Conservation (phyloP, 2,888 invertebrate species). For the Drosophila limbata region DNA sequence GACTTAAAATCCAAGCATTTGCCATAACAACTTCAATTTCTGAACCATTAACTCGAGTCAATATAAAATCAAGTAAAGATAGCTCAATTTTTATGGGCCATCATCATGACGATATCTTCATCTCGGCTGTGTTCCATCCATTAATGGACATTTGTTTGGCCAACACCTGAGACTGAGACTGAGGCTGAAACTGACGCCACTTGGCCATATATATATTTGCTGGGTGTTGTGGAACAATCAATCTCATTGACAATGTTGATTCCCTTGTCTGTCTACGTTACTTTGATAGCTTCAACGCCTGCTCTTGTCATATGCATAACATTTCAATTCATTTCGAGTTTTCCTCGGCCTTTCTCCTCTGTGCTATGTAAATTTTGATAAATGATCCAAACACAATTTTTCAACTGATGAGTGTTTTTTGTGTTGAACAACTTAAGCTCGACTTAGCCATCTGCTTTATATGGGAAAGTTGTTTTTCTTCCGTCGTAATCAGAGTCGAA, state of each 20-base stretch:
- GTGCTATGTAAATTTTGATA: constrained; percentile 66
- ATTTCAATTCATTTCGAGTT: constrained; percentile 53
- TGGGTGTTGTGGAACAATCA: constrained; percentile 60
- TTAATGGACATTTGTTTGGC: constrained; percentile 62
- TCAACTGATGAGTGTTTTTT: constrained; percentile 28
- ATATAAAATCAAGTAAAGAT: constrained; percentile 35
- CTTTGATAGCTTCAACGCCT: constrained; percentile 64
- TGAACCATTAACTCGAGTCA: constrained; percentile 25
- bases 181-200: constrained; percentile 36
- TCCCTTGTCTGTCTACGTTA: constrained; percentile 25
- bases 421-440: constrained; percentile 40
- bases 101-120: constrained; percentile 29
- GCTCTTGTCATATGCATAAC: constrained; percentile 59
- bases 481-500: constrained; percentile 8
- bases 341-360: constrained; percentile 35
- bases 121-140: constrained; percentile 29
- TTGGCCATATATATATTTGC: constrained; percentile 30
- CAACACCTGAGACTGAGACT: constrained; percentile 45
- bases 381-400: constrained; percentile 57
- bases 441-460: constrained; percentile 18
- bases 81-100: constrained; percentile 21
- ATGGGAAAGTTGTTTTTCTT: constrained; percentile 58
- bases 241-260: constrained; percentile 66
- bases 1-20: constrained; percentile 7
- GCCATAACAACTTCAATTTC: constrained; percentile 21